Conservation (phyloP, 2,113 vertebrate genomes). For the Suncus etruscus region DNA sequence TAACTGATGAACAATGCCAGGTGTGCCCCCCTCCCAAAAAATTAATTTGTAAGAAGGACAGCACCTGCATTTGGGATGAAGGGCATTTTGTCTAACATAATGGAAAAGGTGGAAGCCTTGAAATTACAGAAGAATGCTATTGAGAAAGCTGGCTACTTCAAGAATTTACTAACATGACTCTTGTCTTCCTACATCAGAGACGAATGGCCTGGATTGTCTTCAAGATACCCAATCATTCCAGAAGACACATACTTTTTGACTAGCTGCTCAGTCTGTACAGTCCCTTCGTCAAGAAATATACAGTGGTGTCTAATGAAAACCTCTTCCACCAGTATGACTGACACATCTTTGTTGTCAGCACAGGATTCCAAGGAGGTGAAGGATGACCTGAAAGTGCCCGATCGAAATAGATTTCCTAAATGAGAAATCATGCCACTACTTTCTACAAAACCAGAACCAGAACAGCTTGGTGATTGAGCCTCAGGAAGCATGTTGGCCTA, state of each 20-base stretch:
- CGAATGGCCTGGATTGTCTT: conserved; percentile 96
- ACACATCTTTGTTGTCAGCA: conserved; percentile 93
- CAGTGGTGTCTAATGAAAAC: conserved; percentile 99
- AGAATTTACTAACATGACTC: conserved; percentile 99
- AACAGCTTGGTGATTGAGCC: conserved; percentile 98
- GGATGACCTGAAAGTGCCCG: conserved; percentile 97
- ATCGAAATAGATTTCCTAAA: conserved; percentile 94
- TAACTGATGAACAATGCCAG: no score
- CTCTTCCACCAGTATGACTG: conserved; percentile 99
- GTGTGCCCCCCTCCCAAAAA: conserved; percentile 93
- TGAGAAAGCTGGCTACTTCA: conserved; percentile 94
- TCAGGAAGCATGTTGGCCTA: conserved; percentile 97
- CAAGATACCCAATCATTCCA: conserved; percentile 96
- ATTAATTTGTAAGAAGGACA: conserved; percentile 97
- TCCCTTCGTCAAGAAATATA: conserved; percentile 95
- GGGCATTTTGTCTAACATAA: conserved; percentile 98
- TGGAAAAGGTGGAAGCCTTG: conserved; percentile 99
- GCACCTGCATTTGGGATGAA: conserved; percentile 97
- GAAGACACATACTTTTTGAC: conserved; percentile 93
- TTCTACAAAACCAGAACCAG: conserved; percentile 99
- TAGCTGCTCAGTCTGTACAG: conserved; percentile 95
- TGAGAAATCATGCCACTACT: conserved; percentile 97
- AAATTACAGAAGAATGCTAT: conserved; percentile 96
- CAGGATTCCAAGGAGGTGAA: conserved; percentile 96
- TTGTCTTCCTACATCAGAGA: conserved; percentile 96